phyloP scores from a whole-genome alignment of 1,140 invertebrate species.

The Anastatus disparis region DNA sequence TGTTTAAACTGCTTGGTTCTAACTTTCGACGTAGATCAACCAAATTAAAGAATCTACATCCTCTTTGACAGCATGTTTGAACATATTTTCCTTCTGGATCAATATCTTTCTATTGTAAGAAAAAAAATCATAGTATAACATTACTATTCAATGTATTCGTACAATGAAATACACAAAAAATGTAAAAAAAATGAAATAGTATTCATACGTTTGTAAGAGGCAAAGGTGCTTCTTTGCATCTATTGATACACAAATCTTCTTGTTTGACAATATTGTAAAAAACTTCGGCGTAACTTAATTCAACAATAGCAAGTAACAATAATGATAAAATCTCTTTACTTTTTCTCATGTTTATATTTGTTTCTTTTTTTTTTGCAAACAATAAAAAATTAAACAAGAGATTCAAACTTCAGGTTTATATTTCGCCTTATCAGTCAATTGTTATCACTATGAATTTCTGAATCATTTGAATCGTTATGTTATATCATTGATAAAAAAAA shows the following conservation, averaged over 20 bases:
- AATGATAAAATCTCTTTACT: conserved; percentile 18
- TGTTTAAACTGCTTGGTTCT: conserved; percentile 52
- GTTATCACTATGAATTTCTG: too few relatives aligned
- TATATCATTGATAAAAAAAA: too few relatives aligned
- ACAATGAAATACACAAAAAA: conserved; percentile 16
- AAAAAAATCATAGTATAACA: conserved; percentile 13
- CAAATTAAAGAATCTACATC: conserved; percentile 63
- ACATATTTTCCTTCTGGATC: conserved; percentile 48
- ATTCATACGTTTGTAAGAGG: conserved; percentile 43
- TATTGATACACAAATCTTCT: conserved; percentile 55
- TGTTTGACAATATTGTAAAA: conserved; percentile 49
- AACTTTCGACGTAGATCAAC: conserved; percentile 52
- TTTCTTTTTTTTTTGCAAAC: too few relatives aligned
- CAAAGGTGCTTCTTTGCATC: conserved; percentile 55
- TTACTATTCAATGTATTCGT: neutral
- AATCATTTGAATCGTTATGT: too few relatives aligned
- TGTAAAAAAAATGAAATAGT: conserved; percentile 6
- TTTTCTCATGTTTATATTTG: conserved; percentile 17
- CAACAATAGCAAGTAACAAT: neutral
- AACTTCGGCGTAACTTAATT: conserved; percentile 43
- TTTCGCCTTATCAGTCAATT: too few relatives aligned
- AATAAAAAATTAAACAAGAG: too few relatives aligned
- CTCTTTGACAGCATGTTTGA: conserved; percentile 60
- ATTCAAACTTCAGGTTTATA: too few relatives aligned
- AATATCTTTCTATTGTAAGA: conserved; percentile 45